Base-by-base conservation (phyloP, 2,113 vertebrate genomes). In the Cinclus cinclus region DNA sequence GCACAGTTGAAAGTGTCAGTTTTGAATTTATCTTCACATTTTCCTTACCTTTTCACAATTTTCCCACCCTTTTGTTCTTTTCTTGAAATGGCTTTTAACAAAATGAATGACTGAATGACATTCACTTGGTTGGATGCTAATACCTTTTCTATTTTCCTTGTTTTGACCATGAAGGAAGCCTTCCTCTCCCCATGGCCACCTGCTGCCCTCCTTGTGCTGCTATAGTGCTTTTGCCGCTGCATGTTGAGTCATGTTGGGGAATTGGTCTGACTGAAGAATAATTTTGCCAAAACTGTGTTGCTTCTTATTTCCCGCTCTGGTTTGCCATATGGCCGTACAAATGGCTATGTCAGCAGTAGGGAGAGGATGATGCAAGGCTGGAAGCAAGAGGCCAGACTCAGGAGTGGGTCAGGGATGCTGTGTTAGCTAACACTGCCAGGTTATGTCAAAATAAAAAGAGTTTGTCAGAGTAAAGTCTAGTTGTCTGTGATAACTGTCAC, bases 271-370 rank as follows among this genome's bases (percentile, higher is more conserved):
- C 63, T 88, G 86, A 86, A 83, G 87, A 59, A 47, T 77, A 58
- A 39, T 63, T 92, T 93, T 94, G 94, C 90, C 86, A 86, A 44
- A 93, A 64, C 52, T 52, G 39, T 83, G 42, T 70, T 94, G 52
- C 58, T 93, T 15, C 74, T 83, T 83, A 63, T 93, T 96, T 97
- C 55, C 47, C 60, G 7, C 64, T 95, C 96, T 53, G 55, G 52
- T 90, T 96, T 94, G 83, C 96, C 96, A 96, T 95, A 95, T 95
- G 95, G 83, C 90, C 92, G 68, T 96, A 63, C 95, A 89, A 96
- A 97, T 93, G 95, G 83, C 83, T 80, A 0, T 96, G 83, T 94
- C 91, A 96, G 92, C 95, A 97, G 89, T 92, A 89, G 95, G 92
- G 90, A 93, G 73, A 74, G 68, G 88, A 77, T 90, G 95, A 96